A percentile compares a stretch with the other conserved stretches of the same genome.
These are phyloP conservation scores for Bombus affinis DNA, from an alignment of 1,140 invertebrate genomes.

Conservation along the genomic window DNA sequence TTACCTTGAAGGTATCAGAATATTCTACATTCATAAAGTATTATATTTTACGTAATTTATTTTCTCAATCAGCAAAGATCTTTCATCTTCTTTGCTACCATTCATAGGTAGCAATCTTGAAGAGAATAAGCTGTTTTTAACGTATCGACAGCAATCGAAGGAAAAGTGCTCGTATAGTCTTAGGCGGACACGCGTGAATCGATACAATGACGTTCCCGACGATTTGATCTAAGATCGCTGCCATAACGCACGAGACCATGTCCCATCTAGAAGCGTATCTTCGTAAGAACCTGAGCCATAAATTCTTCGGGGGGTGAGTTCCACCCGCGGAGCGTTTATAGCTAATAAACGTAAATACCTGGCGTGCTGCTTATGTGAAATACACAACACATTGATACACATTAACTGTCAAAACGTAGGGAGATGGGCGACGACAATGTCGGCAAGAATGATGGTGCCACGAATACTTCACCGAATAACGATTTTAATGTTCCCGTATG, in stretches of 20 bases:
- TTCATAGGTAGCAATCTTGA: too few species aligned
- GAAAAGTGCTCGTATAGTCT: too few species aligned
- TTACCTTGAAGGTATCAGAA: too few species aligned
- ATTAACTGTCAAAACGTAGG: conserved; percentile 55
- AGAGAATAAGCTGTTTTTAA: too few species aligned
- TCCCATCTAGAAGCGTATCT: conserved; percentile 39
- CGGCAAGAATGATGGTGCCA: conserved; percentile 7
- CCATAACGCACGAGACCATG: conserved; percentile 31
- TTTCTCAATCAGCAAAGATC: too few species aligned
- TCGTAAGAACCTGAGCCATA: conserved; percentile 46
- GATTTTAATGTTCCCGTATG: conserved; percentile 52
- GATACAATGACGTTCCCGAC: too few species aligned
- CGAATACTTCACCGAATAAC: conserved; percentile 39
- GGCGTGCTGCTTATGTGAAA: conserved; percentile 56
- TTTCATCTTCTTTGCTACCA: too few species aligned
- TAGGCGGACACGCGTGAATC: too few species aligned
- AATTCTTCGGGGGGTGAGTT: conserved; percentile 44
- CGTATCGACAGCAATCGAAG: too few species aligned
- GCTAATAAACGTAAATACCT: conserved; percentile 69
- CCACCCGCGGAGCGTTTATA: conserved; percentile 59
- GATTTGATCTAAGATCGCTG: too few species aligned
- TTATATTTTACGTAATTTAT: too few species aligned
- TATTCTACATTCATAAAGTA: too few species aligned
- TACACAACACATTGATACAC: conserved; percentile 56
- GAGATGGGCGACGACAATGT: background rate